phyloP scores from a whole-genome alignment of 2,888 invertebrate species.

The Thereva nobilitata region DNA sequence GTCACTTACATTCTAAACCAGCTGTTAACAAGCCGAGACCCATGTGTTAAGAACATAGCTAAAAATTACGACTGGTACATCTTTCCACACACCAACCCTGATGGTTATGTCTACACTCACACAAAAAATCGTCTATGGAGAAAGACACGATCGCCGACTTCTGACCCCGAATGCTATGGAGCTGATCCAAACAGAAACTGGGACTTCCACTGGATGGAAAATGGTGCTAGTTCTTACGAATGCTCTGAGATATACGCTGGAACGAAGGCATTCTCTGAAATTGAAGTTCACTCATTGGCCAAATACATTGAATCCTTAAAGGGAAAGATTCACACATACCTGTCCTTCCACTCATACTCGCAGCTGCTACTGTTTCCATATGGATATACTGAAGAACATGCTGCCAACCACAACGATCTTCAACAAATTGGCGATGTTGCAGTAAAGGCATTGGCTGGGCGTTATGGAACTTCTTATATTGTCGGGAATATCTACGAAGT shows the following conservation, averaged over 20 bases:
- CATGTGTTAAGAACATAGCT: constrained; percentile 59
- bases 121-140: constrained; percentile 67
- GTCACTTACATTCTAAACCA: constrained; percentile 67
- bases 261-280: constrained; percentile 63
- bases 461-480: constrained; percentile 65
- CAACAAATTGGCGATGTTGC: constrained; percentile 54
- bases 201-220: constrained; percentile 66
- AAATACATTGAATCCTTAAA: constrained; percentile 62
- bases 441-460: constrained; percentile 57
- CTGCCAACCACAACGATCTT: constrained; percentile 62
- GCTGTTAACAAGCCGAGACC: constrained; percentile 62
- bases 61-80: constrained; percentile 73
- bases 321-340: constrained; percentile 64
- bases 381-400: constrained; percentile 65
- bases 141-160: constrained; percentile 66
- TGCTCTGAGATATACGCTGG: constrained; percentile 61
- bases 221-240: constrained; percentile 60
- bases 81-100: constrained; percentile 75
- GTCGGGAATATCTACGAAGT: constrained; percentile 65
- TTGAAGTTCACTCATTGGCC: constrained; percentile 63
- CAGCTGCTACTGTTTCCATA: constrained; percentile 77
- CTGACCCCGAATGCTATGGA: constrained; percentile 61
- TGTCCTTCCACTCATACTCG: constrained; percentile 77
- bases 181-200: constrained; percentile 70
- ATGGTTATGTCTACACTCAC: constrained; percentile 74